Evolutionary conservation across 2,888 invertebrate species (phyloP).

Genomic region (Cerceris ruficornis): DNA sequence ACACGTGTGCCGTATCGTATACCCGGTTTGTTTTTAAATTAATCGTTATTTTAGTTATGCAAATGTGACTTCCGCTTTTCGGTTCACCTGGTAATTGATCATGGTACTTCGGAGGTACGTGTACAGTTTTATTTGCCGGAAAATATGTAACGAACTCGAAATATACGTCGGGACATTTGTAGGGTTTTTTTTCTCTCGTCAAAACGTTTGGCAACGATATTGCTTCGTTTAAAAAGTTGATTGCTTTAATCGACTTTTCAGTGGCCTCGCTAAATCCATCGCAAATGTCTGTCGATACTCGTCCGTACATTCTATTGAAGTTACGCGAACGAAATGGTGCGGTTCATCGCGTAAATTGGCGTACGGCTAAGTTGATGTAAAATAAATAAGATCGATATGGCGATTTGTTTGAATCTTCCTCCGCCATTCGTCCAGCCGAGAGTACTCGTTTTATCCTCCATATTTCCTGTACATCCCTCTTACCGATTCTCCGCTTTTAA

Average conservation of each 20-base stretch:
- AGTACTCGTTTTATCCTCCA: too few relatives aligned
- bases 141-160: too few relatives aligned
- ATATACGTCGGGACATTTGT: too few relatives aligned
- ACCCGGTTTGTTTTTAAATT: background rate
- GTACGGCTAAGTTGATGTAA: constrained; percentile 61
- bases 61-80: background rate
- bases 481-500: too few relatives aligned
- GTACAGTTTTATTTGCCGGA: too few relatives aligned
- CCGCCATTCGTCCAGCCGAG: background rate
- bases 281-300: background rate
- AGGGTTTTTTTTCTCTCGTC: too few relatives aligned
- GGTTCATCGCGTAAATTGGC: constrained; percentile 63
- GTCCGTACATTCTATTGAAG: background rate
- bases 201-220: too few relatives aligned
- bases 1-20: background rate
- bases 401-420: background rate
- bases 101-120: background rate
- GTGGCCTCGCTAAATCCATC: too few relatives aligned
- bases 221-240: too few relatives aligned
- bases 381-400: constrained; percentile 54
- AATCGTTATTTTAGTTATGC: background rate
- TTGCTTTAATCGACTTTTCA: too few relatives aligned
- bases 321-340: constrained; percentile 42
- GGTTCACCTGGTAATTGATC: background rate
- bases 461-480: too few relatives aligned